Evolutionary conservation across 1,140 invertebrate species (phyloP).

Genomic region (Cephus cinctus): DNA sequence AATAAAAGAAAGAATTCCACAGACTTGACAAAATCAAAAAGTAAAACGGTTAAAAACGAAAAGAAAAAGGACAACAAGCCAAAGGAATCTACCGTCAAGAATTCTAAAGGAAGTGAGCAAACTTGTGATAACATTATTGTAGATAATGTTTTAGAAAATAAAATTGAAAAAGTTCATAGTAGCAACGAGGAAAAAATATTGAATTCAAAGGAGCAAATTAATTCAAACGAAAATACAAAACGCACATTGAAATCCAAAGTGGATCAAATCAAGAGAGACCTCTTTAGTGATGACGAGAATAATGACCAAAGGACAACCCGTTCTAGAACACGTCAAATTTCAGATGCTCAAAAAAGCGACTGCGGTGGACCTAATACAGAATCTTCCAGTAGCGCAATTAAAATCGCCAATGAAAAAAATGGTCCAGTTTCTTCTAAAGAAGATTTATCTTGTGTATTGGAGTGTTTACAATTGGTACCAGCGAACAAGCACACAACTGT

Average conservation of each 20-base stretch:
- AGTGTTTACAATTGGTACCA: conserved; percentile 45
- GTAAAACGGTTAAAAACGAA: neutral
- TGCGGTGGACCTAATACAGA: conserved; percentile 1
- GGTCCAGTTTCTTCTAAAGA: too few relatives aligned
- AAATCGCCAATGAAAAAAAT: conserved; percentile 9
- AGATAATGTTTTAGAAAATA: neutral
- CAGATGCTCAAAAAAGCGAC: conserved; percentile 17
- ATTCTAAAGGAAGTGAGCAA: neutral
- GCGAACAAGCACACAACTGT: conserved; percentile 33
- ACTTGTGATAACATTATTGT: neutral
- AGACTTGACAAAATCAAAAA: neutral
- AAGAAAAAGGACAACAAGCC: neutral
- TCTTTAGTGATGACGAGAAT: conserved; percentile 49
- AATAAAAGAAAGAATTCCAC: neutral
- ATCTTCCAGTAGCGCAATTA: neutral
- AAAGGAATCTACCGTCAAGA: neutral
- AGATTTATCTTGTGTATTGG: conserved; percentile 38
- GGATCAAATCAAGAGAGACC: conserved; percentile 46
- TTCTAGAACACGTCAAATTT: conserved; percentile 19
- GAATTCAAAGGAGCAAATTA: neutral
- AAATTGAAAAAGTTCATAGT: neutral
- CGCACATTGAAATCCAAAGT: conserved; percentile 35
- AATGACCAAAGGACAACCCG: conserved; percentile 34
- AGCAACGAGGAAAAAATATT: neutral
- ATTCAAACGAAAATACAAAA: conserved; percentile 18